A percentile compares a stretch with the other conserved stretches of the same genome.
phyloP scores from a whole-genome alignment of 1,140 invertebrate species.

The Pseudomyrmex flavicornis region DNA sequence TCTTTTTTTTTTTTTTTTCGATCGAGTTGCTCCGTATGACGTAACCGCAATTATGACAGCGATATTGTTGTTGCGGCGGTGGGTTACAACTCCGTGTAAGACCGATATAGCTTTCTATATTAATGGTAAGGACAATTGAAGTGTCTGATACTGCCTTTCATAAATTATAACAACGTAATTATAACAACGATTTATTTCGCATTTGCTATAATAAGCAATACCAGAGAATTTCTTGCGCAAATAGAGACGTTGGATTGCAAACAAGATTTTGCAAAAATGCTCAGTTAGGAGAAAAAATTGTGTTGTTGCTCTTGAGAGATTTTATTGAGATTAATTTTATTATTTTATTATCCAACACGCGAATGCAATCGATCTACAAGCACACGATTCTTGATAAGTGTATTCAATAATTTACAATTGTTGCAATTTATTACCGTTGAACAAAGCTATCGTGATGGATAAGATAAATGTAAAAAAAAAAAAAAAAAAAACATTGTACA shows the following conservation, averaged over 20 bases:
- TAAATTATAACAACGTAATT: not conserved
- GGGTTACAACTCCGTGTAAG: not conserved
- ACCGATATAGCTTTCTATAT: not conserved
- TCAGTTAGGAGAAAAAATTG: slow-evolving; percentile 1
- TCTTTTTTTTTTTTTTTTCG: not conserved
- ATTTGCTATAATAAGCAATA: not conserved
- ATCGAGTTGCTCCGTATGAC: too few relatives aligned
- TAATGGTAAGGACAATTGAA: not conserved
- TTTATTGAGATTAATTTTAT: slow-evolving; percentile 51
- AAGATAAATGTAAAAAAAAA: slow-evolving; percentile 37
- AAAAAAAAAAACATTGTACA: too few relatives aligned
- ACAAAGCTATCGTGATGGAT: slow-evolving; percentile 39
- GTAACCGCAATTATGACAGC: not conserved
- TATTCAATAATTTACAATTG: slow-evolving; percentile 29
- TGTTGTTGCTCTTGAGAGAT: slow-evolving; percentile 5
- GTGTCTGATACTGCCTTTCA: not conserved
- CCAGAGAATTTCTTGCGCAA: not conserved
- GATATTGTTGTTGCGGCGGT: not conserved
- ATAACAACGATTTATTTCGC: not conserved
- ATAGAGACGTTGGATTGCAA: not conserved
- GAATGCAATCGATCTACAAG: slow-evolving; percentile 30
- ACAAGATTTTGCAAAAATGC: slow-evolving; percentile 12
- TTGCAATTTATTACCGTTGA: slow-evolving; percentile 2
- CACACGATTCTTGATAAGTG: slow-evolving; percentile 7
- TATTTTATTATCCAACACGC: not conserved